Conservation (phyloP, 2,888 invertebrate genomes). For the Cheilosia pagana region DNA sequence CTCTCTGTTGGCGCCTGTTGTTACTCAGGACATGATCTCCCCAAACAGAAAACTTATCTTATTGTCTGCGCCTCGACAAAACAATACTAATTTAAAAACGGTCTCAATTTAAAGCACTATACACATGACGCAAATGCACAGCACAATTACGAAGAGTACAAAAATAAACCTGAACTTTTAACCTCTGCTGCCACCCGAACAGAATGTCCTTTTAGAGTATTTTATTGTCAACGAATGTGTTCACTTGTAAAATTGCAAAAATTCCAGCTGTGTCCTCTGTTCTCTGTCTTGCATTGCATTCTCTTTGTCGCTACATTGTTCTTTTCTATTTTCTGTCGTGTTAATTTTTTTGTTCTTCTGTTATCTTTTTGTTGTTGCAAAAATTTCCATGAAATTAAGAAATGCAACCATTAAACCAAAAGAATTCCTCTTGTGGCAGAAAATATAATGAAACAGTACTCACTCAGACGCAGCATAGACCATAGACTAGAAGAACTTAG, state of each 20-base stretch:
- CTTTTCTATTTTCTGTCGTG: constrained; percentile 7
- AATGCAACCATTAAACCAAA: constrained; percentile 68
- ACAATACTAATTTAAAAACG: background rate
- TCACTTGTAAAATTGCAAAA: constrained; percentile 67
- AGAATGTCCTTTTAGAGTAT: constrained; percentile 25
- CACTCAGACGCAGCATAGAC: constrained; percentile 3
- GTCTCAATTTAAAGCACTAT: background rate
- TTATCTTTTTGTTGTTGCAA: background rate
- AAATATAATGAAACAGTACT: constrained; percentile 50
- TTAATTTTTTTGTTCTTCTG: constrained; percentile 16
- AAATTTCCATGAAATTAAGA: constrained; percentile 65
- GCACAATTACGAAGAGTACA: constrained; percentile 42
- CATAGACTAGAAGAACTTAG: background rate
- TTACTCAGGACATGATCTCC: too few relatives aligned
- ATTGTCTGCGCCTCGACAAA: background rate
- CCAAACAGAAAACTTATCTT: background rate
- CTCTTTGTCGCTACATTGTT: constrained; percentile 7
- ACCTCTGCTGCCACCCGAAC: constrained; percentile 40
- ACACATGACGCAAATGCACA: constrained; percentile 38
- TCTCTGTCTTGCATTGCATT: constrained; percentile 20
- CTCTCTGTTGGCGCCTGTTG: too few relatives aligned
- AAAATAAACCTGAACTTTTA: constrained; percentile 43
- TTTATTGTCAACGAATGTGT: constrained; percentile 56
- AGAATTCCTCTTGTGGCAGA: constrained; percentile 53
- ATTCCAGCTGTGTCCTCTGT: constrained; percentile 27